These are phyloP conservation scores for Tetragnatha versicolor DNA, from an alignment of 1,140 invertebrate species.

Conservation along the genomic window DNA sequence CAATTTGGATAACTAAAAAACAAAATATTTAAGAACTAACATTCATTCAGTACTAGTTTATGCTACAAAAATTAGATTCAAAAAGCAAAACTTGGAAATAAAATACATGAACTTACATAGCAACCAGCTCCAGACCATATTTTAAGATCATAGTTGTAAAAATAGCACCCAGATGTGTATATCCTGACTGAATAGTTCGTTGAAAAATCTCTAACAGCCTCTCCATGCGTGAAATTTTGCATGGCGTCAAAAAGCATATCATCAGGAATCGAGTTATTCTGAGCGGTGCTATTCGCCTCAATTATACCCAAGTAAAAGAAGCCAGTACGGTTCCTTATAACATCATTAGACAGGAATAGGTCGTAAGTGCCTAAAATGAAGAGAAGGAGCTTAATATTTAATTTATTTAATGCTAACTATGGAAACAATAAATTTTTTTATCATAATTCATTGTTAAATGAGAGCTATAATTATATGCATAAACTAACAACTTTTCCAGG, in stretches of 20 bases:
- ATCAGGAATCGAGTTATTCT: slow-evolving; percentile 51
- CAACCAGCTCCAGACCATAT: slow-evolving; percentile 61
- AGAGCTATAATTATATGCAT: too few relatives aligned
- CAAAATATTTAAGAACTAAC: too few relatives aligned
- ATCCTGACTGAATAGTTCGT: slow-evolving; percentile 61
- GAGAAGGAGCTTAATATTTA: neutral
- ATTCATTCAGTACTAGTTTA: too few relatives aligned
- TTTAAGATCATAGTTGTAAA: slow-evolving; percentile 59
- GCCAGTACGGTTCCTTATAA: slow-evolving; percentile 59
- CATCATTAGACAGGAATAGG: slow-evolving; percentile 58
- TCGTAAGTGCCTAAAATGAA: slow-evolving; percentile 56
- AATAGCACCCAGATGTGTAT: slow-evolving; percentile 61
- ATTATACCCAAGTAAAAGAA: slow-evolving; percentile 61
- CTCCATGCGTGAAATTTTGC: slow-evolving; percentile 55
- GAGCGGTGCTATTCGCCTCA: slow-evolving; percentile 56
- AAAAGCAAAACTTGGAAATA: neutral
- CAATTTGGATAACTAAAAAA: too few relatives aligned
- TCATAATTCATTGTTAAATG: too few relatives aligned
- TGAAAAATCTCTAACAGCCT: slow-evolving; percentile 58
- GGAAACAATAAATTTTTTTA: too few relatives aligned
- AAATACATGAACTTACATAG: slow-evolving; percentile 58
- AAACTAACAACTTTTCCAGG: too few relatives aligned
- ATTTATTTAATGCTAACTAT: too few relatives aligned
- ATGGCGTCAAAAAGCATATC: slow-evolving; percentile 56
- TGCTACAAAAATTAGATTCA: too few relatives aligned